Evolutionary conservation across 2,113 vertebrate genomes (phyloP).

Genomic region (Ammospiza caudacuta): DNA sequence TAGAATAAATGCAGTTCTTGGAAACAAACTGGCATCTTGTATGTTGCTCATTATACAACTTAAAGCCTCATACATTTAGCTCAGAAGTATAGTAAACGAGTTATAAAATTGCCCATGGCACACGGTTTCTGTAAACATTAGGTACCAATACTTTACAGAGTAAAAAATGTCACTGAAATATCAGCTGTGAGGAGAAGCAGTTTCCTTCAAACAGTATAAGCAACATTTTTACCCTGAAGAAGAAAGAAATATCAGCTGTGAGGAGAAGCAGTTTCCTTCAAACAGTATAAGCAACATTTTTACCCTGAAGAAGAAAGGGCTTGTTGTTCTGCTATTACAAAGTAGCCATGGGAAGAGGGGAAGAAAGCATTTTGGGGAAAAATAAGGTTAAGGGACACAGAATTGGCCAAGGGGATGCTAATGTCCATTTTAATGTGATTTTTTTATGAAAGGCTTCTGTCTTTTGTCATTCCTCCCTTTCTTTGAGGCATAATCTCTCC

Average conservation of each 20-base stretch:
- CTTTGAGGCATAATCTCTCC: not conserved
- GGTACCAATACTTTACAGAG: not conserved
- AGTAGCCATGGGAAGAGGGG: not conserved
- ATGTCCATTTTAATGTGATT: not conserved
- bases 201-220: not conserved
- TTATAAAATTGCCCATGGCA: not conserved
- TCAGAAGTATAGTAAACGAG: not conserved
- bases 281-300: not conserved
- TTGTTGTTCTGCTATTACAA: not conserved
- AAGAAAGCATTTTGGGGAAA: not conserved
- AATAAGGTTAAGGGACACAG: not conserved
- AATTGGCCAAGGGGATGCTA: not conserved
- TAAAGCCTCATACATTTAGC: not conserved
- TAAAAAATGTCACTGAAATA: not conserved
- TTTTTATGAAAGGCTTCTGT: not conserved
- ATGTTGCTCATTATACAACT: not conserved
- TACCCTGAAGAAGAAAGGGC: not conserved
- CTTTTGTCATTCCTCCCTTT: not conserved
- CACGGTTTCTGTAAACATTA: not conserved
- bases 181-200: not conserved
- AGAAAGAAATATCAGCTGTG: constrained; percentile 2
- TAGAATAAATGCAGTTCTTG: not conserved
- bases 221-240: not conserved
- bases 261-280: not conserved
- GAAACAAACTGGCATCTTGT: not conserved